Base-by-base conservation (phyloP, 2,113 vertebrate genomes). In the Sinocyclocheilus maitianheensis region DNA sequence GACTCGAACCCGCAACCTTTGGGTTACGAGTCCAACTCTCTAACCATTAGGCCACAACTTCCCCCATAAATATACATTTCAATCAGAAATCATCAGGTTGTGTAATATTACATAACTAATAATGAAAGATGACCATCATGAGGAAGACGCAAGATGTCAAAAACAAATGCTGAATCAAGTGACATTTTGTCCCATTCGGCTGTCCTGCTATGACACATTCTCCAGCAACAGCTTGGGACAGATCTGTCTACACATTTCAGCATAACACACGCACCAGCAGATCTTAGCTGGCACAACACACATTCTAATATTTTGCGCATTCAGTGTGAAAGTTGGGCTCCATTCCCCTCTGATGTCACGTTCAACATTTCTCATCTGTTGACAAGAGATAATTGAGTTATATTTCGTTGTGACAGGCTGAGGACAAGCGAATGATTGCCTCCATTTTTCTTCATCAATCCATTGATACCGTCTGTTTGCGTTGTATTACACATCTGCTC, bases 381-480 rank as follows among this genome's bases (percentile, higher is more conserved):
- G 83, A 83, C 82, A 78, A 86, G 51, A 77, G 78, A 72, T 71
- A 74, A 60, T 69, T 26, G 46, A 84, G 81, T 75, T 81, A 46
- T 72, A 62, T 84, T 75, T 86, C 11, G 80, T 43, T 43, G 71
- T 69, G 37, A 77, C 74, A 80, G 67, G 67, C 55, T 26, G 71
- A 76, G 34, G 83, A 71, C 37, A n/a, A 53, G 74, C 65, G 16
- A 55, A 67, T 88, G 77, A 88, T 88, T 79, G 81, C 58, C 12
- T 34, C 11, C 46, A 40, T 51, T 77, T 86, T 63, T 79, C 87
- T 84, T 30, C 37, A 60, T 77, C 81, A 34, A 22, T 71, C 69
- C 9, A 34, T 24, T 20, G 22, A 86, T 40, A 79, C 74, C 43
- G 34, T 84, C 60, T 65, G 48, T 74, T 83, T 69, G 82, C 46